A percentile compares a stretch with the other conserved stretches of the same genome.
Evolutionary conservation across 2,113 vertebrate species (phyloP).

Genomic region (Polypterus senegalus): DNA sequence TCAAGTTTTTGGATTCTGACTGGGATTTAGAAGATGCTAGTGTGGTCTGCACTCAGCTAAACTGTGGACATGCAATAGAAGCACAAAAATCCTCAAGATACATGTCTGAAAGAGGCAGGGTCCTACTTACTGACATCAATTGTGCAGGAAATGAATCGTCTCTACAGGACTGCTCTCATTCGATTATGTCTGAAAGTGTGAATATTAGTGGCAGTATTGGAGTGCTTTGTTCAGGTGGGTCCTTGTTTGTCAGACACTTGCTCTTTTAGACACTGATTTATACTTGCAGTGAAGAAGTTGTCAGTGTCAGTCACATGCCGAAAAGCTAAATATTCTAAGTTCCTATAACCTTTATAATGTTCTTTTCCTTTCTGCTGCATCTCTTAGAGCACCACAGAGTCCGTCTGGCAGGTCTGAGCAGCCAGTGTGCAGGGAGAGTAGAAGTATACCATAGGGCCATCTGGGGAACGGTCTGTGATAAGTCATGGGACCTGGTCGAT

Average conservation of each 20-base stretch:
- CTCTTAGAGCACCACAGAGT: conserved; percentile 32
- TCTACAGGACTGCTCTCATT: conserved; percentile 27
- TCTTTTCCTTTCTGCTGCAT: background rate
- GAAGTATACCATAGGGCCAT: conserved; percentile 38
- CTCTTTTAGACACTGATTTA: background rate
- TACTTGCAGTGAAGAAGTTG: background rate
- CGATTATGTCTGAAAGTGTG: background rate
- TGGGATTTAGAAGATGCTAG: conserved; percentile 31
- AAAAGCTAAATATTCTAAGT: too few species aligned
- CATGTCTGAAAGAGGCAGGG: background rate
- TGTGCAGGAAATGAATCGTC: conserved; percentile 29
- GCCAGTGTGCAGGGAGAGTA: conserved; percentile 43
- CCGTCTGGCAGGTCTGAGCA: conserved; percentile 34
- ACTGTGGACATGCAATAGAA: conserved; percentile 25
- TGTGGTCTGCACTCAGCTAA: conserved; percentile 37
- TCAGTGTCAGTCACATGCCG: too few species aligned
- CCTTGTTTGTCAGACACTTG: background rate
- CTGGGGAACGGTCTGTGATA: conserved; percentile 51
- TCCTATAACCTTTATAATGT: too few species aligned
- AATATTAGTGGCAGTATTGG: background rate
- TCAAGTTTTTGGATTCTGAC: conserved; percentile 28
- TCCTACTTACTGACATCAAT: conserved; percentile 21
- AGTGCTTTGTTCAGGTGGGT: conserved; percentile 38
- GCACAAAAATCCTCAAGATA: conserved; percentile 22
- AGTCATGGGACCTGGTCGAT: conserved; percentile 43